Evolutionary conservation across 2,113 vertebrate species (phyloP).

Genomic region (Noctilio leporinus): DNA sequence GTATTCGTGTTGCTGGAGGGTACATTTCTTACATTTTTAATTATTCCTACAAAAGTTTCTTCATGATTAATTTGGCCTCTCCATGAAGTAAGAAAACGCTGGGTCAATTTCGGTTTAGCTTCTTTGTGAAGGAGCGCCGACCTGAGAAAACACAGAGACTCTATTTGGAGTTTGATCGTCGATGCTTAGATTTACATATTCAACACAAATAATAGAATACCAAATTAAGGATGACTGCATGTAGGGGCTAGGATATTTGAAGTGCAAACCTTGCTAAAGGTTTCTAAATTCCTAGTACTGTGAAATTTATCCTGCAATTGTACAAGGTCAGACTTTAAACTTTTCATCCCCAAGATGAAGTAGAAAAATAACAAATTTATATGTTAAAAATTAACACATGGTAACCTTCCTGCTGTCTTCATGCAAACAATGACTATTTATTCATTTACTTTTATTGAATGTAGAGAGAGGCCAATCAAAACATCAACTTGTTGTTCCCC

Average conservation of each 20-base stretch:
- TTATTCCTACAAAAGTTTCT: slow-evolving; percentile 16
- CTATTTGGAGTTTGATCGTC: background rate
- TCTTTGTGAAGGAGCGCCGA: background rate
- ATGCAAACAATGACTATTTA: background rate
- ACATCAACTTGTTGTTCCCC: too few relatives aligned
- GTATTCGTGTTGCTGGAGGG: background rate
- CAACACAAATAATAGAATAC: background rate
- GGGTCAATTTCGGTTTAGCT: background rate
- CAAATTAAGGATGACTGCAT: background rate
- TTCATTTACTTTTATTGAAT: too few relatives aligned
- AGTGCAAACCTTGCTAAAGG: background rate
- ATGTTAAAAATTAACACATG: background rate
- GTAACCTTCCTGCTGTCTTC: background rate
- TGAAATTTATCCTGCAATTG: background rate
- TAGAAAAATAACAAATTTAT: background rate
- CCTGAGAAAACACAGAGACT: background rate
- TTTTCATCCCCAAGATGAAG: background rate
- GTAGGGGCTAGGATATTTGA: background rate
- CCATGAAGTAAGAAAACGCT: background rate
- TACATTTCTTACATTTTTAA: slow-evolving; percentile 16
- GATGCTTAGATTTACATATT: background rate
- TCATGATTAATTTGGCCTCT: slow-evolving; percentile 28
- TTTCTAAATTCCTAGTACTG: background rate
- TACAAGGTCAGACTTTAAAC: background rate
- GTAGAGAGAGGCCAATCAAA: background rate